A percentile compares a stretch with the other conserved stretches of the same genome.
Evolutionary conservation across 2,888 invertebrate species (phyloP).

Genomic region (Polydrusus cervinus): DNA sequence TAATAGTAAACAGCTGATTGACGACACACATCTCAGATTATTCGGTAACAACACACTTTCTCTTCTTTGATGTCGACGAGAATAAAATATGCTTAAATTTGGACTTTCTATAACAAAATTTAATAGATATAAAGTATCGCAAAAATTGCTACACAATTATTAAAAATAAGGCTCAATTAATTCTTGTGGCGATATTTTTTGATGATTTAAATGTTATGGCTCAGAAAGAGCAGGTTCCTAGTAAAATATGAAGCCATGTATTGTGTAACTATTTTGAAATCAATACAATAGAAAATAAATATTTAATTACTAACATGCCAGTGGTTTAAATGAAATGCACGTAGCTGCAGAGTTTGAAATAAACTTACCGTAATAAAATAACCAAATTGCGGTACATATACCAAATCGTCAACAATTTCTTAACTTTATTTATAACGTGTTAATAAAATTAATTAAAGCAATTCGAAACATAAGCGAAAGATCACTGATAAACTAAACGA

Average conservation of each 20-base stretch:
- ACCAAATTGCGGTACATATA: neutral
- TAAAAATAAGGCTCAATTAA: too few relatives aligned
- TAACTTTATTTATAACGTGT: neutral
- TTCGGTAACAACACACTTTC: slow-evolving; percentile 16
- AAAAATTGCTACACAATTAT: neutral
- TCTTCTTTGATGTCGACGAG: neutral
- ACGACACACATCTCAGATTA: slow-evolving; percentile 7
- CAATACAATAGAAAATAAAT: neutral
- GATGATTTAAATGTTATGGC: too few relatives aligned
- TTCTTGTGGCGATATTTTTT: too few relatives aligned
- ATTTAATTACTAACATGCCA: neutral
- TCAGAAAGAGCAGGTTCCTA: too few relatives aligned
- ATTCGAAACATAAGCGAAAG: neutral
- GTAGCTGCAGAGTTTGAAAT: neutral
- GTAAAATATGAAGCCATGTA: neutral
- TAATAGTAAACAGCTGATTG: slow-evolving; percentile 2
- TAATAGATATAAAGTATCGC: neutral
- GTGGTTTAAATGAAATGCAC: neutral
- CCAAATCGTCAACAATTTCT: too few relatives aligned
- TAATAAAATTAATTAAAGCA: neutral
- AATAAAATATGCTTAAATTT: neutral
- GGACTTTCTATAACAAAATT: neutral
- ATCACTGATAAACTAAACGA: neutral
- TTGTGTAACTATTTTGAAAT: slow-evolving; percentile 2
- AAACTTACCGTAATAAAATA: slow-evolving; percentile 2